A percentile compares a stretch with the other conserved stretches of the same genome.
Evolutionary conservation across 2,888 invertebrate genomes (phyloP).

Genomic region (Rhagophthalmus giganteus): DNA sequence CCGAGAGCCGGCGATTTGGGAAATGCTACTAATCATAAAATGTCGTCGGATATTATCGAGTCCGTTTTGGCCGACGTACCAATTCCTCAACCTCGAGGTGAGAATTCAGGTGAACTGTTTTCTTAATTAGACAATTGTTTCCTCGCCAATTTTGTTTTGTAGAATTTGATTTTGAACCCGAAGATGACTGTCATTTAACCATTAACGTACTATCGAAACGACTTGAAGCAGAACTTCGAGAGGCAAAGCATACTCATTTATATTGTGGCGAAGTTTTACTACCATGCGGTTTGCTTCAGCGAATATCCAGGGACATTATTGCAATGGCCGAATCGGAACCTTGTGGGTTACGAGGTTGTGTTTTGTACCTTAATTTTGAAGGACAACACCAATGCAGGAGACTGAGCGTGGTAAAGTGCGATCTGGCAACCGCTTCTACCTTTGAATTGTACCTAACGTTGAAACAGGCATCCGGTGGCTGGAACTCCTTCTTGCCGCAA

Average conservation of each 20-base stretch:
- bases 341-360: constrained; percentile 85
- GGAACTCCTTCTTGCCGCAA: constrained; percentile 84
- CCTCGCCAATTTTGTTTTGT: constrained; percentile 33
- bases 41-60: constrained; percentile 51
- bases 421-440: constrained; percentile 83
- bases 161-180: constrained; percentile 51
- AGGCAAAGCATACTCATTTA: constrained; percentile 79
- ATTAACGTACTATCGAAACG: constrained; percentile 72
- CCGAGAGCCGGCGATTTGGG: constrained; percentile 47
- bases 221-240: constrained; percentile 76
- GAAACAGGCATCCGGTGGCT: constrained; percentile 81
- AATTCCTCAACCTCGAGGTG: constrained; percentile 47
- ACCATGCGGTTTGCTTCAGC: constrained; percentile 78
- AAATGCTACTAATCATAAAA: constrained; percentile 42
- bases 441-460: constrained; percentile 87
- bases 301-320: constrained; percentile 79
- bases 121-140: background rate
- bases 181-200: constrained; percentile 54
- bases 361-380: constrained; percentile 82
- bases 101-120: constrained; percentile 33
- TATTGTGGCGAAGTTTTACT: constrained; percentile 84
- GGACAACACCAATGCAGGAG: constrained; percentile 66
- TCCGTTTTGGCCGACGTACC: constrained; percentile 49
- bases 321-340: constrained; percentile 86
- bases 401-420: constrained; percentile 81